These are phyloP conservation scores for Falco concolor DNA, from an alignment of 2,797 vertebrate genomes.

Conservation along the genomic window DNA sequence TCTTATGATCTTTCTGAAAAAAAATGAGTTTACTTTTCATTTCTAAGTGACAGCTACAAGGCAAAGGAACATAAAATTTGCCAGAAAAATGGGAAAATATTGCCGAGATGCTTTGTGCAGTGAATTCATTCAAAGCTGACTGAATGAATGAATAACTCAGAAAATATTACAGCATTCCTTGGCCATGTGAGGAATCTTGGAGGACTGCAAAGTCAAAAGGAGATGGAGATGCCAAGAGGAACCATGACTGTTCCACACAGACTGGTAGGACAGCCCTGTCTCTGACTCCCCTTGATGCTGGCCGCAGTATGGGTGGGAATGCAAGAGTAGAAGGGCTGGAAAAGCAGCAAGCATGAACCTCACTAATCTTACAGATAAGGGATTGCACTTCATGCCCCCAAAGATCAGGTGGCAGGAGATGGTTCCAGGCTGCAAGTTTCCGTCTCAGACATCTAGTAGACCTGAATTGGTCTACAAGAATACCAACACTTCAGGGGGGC, in stretches of 20 bases:
- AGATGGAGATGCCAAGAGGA: background rate
- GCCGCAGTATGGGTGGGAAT: rapidly evolving
- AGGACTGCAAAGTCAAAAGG: background rate
- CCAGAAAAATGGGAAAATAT: background rate
- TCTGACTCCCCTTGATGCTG: background rate
- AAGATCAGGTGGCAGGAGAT: background rate
- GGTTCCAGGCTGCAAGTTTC: background rate
- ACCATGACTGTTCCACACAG: background rate
- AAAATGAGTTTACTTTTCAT: background rate
- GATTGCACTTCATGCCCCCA: rapidly evolving
- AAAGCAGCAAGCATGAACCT: background rate
- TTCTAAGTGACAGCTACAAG: background rate
- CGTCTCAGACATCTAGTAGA: background rate
- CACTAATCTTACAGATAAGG: background rate
- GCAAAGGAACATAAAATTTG: background rate
- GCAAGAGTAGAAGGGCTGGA: background rate
- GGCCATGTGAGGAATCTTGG: background rate
- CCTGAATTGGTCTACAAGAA: background rate
- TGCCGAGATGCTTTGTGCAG: background rate
- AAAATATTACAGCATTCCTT: background rate
- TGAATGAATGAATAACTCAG: background rate
- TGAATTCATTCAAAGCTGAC: background rate
- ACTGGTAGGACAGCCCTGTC: background rate
- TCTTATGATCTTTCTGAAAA: background rate
- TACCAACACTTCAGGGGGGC: background rate